These are phyloP conservation scores for Stichopus horrens DNA, from an alignment of 53 echinoderm and acorn worm genomes.

Conservation along the genomic window DNA sequence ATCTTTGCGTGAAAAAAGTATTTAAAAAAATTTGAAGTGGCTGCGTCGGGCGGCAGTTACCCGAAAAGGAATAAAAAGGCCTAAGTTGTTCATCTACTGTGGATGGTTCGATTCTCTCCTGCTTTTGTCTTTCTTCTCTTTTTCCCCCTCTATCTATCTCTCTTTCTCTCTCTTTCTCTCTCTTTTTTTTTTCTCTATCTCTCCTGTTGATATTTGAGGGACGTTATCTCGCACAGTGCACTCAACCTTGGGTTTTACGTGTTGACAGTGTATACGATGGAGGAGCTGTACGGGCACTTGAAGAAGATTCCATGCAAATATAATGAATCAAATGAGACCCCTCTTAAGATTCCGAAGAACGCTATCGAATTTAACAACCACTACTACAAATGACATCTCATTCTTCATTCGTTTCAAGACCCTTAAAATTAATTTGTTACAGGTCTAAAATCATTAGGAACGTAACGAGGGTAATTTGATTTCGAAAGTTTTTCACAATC, in stretches of 20 bases:
- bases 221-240: slow-evolving; percentile 12
- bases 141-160: too few species aligned
- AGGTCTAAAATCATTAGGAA: too few species aligned
- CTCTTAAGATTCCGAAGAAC: not conserved
- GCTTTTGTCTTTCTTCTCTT: too few species aligned
- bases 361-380: too few species aligned
- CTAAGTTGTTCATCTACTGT: not conserved
- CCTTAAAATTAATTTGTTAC: too few species aligned
- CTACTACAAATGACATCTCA: too few species aligned
- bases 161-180: too few species aligned
- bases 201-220: slow-evolving; percentile 6
- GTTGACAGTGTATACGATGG: not conserved
- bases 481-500: too few species aligned
- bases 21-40: slow-evolving; percentile 33
- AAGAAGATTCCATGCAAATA: not conserved
- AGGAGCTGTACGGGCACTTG: not conserved
- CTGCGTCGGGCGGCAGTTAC: slow-evolving; percentile 24
- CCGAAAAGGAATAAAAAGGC: not conserved
- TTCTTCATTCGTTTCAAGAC: too few species aligned
- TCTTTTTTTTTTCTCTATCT: not conserved
- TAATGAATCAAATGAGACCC: not conserved
- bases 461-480: too few species aligned
- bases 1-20: slow-evolving; percentile 29
- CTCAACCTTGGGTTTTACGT: slow-evolving; percentile 34
- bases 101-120: not conserved